Percentiles rank a stretch among this genome's conserved stretches.
Conservation (phyloP, 2,888 invertebrate genomes). For the Elysia crispata region DNA sequence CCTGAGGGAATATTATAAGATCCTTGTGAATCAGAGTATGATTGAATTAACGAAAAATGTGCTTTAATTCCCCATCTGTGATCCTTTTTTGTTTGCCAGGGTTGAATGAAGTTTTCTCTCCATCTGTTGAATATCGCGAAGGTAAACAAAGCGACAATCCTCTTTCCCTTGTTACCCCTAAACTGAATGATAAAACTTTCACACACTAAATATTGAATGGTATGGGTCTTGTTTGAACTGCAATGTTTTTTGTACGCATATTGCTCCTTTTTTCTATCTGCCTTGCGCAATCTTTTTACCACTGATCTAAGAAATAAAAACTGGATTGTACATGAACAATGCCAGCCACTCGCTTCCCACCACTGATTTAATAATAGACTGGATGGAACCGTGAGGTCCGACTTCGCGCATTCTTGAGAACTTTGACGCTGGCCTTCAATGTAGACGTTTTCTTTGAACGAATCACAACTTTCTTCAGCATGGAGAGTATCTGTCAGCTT, state of each 20-base stretch:
- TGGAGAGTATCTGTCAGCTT: no score
- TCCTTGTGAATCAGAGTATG: no score
- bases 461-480: no score
- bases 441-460: background rate
- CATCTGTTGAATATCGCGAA: constrained; percentile 48
- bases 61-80: background rate
- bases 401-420: no score
- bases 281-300: background rate
- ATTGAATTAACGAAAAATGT: background rate
- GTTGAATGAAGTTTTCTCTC: constrained; percentile 54
- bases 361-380: no score
- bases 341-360: no score
- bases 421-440: no score
- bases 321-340: no score
- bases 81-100: constrained; percentile 33
- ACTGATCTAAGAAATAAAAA: background rate
- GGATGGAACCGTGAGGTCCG: no score
- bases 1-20: no score
- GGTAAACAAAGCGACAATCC: constrained; percentile 41
- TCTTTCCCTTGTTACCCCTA: no score
- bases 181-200: no score
- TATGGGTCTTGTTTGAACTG: background rate
- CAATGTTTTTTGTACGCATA: background rate
- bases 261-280: background rate
- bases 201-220: background rate